Evolutionary conservation across 2,888 invertebrate species (phyloP).

Genomic region (Tachina lurida): DNA sequence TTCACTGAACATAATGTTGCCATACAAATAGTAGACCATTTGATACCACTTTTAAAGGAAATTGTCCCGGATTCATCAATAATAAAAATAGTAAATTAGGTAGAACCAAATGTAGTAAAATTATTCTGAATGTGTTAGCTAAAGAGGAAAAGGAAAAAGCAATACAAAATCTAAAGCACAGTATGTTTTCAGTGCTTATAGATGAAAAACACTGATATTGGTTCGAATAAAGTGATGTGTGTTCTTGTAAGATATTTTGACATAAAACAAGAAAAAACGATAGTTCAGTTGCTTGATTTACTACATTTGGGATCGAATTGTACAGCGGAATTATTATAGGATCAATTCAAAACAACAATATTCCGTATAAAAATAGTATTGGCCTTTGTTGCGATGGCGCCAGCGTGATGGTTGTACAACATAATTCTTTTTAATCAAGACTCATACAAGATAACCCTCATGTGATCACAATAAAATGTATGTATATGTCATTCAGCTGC

Average conservation of each 20-base stretch:
- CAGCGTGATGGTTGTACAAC: slow-evolving; percentile 41
- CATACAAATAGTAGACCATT: background rate
- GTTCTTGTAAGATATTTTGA: slow-evolving; percentile 16
- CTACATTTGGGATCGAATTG: slow-evolving; percentile 12
- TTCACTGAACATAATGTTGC: slow-evolving; percentile 18
- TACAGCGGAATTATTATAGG: slow-evolving; percentile 36
- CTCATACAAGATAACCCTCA: slow-evolving; percentile 41
- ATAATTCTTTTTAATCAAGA: slow-evolving; percentile 46
- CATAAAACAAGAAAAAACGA: background rate
- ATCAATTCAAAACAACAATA: slow-evolving; percentile 27
- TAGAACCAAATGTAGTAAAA: slow-evolving; percentile 19
- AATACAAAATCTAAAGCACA: slow-evolving; percentile 18
- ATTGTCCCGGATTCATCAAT: slow-evolving; percentile 19
- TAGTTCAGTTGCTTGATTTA: slow-evolving; percentile 34
- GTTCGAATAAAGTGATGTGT: slow-evolving; percentile 19
- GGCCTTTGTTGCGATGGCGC: slow-evolving; percentile 50
- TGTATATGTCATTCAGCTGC: slow-evolving; percentile 57
- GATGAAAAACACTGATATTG: slow-evolving; percentile 12
- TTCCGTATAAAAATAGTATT: slow-evolving; percentile 41
- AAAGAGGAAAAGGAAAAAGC: slow-evolving; percentile 14
- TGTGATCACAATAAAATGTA: slow-evolving; percentile 46
- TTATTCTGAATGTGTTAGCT: slow-evolving; percentile 22
- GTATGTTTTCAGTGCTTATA: slow-evolving; percentile 28
- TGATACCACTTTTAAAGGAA: no score
- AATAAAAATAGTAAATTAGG: slow-evolving; percentile 12